phyloP scores from a whole-genome alignment of 2,797 vertebrate species.

The Molossus molossus region DNA sequence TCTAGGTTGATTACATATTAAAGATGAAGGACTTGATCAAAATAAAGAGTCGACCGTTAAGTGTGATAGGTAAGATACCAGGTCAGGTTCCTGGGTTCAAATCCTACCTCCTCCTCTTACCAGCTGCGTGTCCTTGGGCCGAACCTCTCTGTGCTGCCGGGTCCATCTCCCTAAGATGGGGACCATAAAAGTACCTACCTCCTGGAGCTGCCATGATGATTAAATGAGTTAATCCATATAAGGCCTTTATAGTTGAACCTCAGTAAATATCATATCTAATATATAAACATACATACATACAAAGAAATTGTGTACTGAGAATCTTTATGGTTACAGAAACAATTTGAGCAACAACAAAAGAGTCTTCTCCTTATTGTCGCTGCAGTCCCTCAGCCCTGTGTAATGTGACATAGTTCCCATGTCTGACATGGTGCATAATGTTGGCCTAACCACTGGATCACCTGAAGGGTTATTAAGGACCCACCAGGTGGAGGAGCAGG shows the following conservation, averaged over 20 bases:
- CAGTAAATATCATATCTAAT: constrained; percentile 16
- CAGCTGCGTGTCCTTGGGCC: background rate
- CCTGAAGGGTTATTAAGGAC: background rate
- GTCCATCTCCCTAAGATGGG: background rate
- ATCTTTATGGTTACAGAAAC: constrained; percentile 2
- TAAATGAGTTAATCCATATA: background rate
- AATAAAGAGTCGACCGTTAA: background rate
- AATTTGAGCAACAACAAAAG: background rate
- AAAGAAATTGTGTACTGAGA: background rate
- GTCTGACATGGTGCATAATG: background rate
- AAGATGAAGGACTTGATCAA: constrained; percentile 2
- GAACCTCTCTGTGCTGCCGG: background rate
- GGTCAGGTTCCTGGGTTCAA: background rate
- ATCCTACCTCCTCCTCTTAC: background rate
- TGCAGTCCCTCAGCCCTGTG: background rate
- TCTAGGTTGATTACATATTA: background rate
- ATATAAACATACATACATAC: background rate
- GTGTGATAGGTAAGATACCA: background rate
- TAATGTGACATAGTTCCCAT: background rate
- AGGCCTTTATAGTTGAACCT: background rate
- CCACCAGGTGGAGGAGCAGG: background rate
- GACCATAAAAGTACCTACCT: background rate
- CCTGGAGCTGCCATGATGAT: background rate
- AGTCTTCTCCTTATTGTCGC: background rate
- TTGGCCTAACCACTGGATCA: background rate